Base-by-base conservation (phyloP, 2,113 vertebrate genomes). In the Chloropsis hardwickii region DNA sequence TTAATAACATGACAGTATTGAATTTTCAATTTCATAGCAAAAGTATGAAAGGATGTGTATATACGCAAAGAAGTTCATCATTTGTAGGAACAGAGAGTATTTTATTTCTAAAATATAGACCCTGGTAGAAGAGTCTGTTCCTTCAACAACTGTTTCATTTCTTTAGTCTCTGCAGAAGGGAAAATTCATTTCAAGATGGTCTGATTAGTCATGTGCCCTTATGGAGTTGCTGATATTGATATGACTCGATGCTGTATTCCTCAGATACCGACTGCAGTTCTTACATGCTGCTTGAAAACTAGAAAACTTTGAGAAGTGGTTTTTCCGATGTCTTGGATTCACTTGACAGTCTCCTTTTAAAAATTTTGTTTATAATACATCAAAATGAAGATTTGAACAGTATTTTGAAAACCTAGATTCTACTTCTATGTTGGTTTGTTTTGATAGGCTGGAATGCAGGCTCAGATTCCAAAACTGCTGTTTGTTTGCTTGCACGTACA, bases 231-330 rank as follows among this genome's bases (percentile, higher is more conserved):
- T 61, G 29, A 9, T 72, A 15, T 0, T 62, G 65, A 19, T 56
- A 66, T 0, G 0, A 5, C 16, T 73, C 0, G 0, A 21, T 3
- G 5, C 37, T 6, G 10, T 39, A 4, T 45, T 80, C 42, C 60
- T 83, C 60, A 33, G 50, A 45, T 78, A 25, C 47, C 17, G 54
- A 0, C 14, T 44, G 69, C 22, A n/a, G 22, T 47, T 73, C 67
- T 74, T 60, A 20, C 2, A 0, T 47, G 27, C 16, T 37, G 11
- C 47, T 80, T 57, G n/a, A 39, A 70, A 61, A 44, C 23, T 22
- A 56, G 42, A 23, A 70, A 70, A 62, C 23, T 28, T 67, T 8
- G 31, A 31, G 35, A 83, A 82, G 14, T 21, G 19, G 0, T 51
- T 33, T 82, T 90, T 93, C 28, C 20, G 33, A 0, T 74, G 37